Base-by-base conservation (phyloP, 2,888 invertebrate species). In the Polydrusus cervinus region DNA sequence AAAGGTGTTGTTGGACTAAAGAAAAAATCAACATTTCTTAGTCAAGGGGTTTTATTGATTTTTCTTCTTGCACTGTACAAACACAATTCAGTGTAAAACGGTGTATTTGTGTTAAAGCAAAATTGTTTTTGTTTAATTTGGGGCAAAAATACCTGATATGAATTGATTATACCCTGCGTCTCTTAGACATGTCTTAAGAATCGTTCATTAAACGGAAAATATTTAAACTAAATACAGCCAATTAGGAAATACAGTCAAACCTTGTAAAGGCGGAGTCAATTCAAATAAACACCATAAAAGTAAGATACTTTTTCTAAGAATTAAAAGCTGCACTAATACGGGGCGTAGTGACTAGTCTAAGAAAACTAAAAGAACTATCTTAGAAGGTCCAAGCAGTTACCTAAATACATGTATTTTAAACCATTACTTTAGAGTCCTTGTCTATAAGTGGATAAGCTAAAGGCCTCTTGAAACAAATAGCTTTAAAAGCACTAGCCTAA, bases 11-110 rank as follows among this genome's bases (percentile, higher is more conserved):
- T 47, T 16, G 9, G 45, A 57, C 25, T 25, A 53, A 62, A 30
- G 60, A 62, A 61, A n/a, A 61, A 70, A 68, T 68, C 68, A 70
- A 62, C 40, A 53, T 34, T 60, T 6, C 10, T 57, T 43, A 62
- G 1, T 60, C 16, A 14, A 40, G 7, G 10, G 11, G 18, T 20
- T 34, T 60, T 38, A 60, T 60, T 60, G 57, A 60, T 38, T 60
- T 60, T 60, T 60, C 57, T 38, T 38, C 34, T 10, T 55, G 38
- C 11, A 14, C 14, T 30, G 14, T 14, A 34, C 30, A 55, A 55
- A 51, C 5, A 53, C 20, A 45, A 49, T 47, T 64, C 16, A 0
- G 49, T 47, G 49, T 64, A 34, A 16, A 14, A 30, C 11, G 47
- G 64, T 64, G 64, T 64, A 62, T 16, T 64, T 64, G 45, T 64